Percentiles rank a stretch among this genome's conserved stretches.
These are phyloP conservation scores for Eleginops maclovinus DNA, from an alignment of 2,113 vertebrate species.

Conservation along the genomic window DNA sequence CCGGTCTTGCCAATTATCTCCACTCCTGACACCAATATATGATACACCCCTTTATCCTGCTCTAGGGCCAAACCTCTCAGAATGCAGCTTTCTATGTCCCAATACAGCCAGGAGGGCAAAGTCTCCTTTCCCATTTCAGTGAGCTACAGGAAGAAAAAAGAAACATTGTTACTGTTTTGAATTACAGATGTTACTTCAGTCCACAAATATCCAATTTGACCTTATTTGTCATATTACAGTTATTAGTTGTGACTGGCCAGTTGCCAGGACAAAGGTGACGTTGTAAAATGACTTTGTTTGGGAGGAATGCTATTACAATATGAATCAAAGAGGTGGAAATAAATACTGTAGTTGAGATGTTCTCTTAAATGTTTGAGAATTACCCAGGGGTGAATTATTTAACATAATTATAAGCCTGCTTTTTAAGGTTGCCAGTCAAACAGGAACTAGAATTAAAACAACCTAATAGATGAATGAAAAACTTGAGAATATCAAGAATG, in stretches of 20 bases:
- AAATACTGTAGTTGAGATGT: not conserved
- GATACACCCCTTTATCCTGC: conserved; percentile 93
- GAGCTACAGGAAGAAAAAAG: conserved; percentile 81
- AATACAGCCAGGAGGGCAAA: conserved; percentile 92
- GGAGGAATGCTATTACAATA: not conserved
- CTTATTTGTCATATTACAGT: not conserved
- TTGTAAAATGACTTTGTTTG: not conserved
- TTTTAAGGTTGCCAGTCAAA: conserved; percentile 8
- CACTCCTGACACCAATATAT: conserved; percentile 87
- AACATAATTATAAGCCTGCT: not conserved
- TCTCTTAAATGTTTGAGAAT: not conserved
- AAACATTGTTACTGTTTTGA: conserved; percentile 32
- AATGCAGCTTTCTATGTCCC: conserved; percentile 86
- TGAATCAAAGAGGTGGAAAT: not conserved
- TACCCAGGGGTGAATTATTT: not conserved
- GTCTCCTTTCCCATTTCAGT: conserved; percentile 89
- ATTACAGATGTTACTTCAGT: not conserved
- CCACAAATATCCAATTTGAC: not conserved
- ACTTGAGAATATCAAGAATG: conserved; percentile 3
- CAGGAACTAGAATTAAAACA: not conserved
- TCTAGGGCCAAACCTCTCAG: conserved; percentile 93
- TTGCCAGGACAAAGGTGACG: conserved; percentile 2
- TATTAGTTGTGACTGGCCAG: not conserved
- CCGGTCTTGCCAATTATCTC: conserved; percentile 84
- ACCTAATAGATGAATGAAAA: conserved; percentile 14